Evolutionary conservation across 2,888 invertebrate genomes (phyloP).

Genomic region (Dolomedes plantarius): DNA sequence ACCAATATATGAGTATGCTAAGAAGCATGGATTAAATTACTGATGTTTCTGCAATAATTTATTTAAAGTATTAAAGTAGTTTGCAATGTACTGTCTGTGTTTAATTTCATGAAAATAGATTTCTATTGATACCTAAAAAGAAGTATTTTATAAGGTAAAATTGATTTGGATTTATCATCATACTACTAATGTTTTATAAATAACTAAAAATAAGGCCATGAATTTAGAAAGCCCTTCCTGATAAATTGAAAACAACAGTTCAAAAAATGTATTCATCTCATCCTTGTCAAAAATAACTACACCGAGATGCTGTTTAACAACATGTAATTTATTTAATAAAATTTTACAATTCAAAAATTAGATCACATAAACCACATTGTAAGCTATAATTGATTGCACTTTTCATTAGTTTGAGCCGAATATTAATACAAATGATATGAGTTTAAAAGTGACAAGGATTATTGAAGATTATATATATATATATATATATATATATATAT

Average conservation of each 20-base stretch:
- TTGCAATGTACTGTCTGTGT: conserved; percentile 3
- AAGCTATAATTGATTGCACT: background rate
- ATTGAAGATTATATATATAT: too few relatives aligned
- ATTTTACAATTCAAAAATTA: background rate
- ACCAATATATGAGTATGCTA: background rate
- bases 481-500: too few relatives aligned
- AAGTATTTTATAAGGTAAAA: too few relatives aligned
- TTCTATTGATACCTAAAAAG: too few relatives aligned
- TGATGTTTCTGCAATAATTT: conserved; percentile 9
- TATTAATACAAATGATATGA: background rate
- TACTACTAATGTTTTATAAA: too few relatives aligned
- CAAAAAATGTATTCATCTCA: too few relatives aligned
- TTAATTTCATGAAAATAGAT: background rate
- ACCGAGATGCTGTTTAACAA: background rate
- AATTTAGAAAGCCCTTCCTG: too few relatives aligned
- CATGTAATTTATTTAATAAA: background rate
- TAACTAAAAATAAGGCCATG: too few relatives aligned
- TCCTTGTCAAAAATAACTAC: too few relatives aligned
- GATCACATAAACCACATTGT: background rate
- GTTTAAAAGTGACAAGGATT: too few relatives aligned
- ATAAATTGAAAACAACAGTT: too few relatives aligned
- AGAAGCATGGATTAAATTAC: background rate
- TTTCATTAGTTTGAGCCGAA: background rate
- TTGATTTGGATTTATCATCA: too few relatives aligned
- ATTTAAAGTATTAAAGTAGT: background rate